These are phyloP conservation scores for Chaetops frenatus DNA, from an alignment of 2,113 vertebrate species.

Conservation along the genomic window DNA sequence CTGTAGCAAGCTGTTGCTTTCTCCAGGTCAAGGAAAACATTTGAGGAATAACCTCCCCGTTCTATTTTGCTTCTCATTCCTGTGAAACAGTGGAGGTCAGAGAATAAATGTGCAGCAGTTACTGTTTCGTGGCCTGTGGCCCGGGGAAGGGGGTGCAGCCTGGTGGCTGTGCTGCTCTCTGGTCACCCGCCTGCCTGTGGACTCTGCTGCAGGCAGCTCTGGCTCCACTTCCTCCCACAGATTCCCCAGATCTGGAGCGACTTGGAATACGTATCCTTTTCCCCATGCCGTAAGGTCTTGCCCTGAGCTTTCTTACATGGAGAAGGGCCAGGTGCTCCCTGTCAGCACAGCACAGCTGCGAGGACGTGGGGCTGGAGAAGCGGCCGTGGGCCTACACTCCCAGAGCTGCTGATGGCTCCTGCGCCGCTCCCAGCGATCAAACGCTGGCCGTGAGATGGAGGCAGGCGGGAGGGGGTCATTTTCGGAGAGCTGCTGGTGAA, in stretches of 20 bases:
- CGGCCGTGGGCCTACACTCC: background rate
- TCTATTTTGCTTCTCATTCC: constrained; percentile 13
- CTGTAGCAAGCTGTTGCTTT: background rate
- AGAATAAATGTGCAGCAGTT: background rate
- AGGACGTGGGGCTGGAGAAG: fast-evolving
- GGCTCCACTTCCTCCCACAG: background rate
- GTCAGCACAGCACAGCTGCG: background rate
- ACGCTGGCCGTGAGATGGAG: background rate
- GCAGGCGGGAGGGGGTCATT: background rate
- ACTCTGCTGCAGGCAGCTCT: background rate
- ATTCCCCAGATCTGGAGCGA: background rate
- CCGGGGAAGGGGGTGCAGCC: background rate
- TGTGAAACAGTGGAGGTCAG: background rate
- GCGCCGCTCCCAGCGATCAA: background rate
- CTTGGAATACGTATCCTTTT: background rate
- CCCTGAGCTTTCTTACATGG: background rate
- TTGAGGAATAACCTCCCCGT: background rate
- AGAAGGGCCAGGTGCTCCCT: background rate
- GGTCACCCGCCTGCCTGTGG: background rate
- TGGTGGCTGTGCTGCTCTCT: background rate
- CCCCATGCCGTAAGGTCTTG: fast-evolving
- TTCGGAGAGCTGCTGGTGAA: constrained; percentile 53
- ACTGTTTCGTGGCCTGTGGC: background rate
- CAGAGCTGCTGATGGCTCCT: fast-evolving
- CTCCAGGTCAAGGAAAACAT: background rate